Evolutionary conservation across 1,140 invertebrate genomes (phyloP).

Genomic region (Helicorthomorpha holstii): DNA sequence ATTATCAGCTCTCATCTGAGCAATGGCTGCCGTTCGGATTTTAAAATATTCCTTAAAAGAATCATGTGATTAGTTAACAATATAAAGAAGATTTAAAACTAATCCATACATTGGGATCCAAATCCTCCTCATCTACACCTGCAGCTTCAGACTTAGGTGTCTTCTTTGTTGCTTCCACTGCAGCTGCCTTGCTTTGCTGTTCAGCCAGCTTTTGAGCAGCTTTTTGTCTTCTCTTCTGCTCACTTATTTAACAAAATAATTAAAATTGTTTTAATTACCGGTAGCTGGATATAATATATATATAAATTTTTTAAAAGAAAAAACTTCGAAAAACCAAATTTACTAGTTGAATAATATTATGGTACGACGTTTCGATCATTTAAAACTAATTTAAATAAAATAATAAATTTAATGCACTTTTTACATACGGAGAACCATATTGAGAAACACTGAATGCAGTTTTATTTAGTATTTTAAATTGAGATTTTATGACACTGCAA

Average conservation of each 20-base stretch:
- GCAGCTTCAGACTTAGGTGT: conserved; percentile 10
- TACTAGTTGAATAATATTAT: no score
- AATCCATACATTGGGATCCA: conserved; percentile 61
- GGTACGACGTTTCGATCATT: no score
- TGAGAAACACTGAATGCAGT: no score
- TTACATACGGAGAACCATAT: no score
- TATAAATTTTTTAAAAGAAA: no score
- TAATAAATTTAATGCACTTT: no score
- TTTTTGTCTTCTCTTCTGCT: conserved; percentile 86
- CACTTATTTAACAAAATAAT: conserved; percentile 24
- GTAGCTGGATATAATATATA: no score
- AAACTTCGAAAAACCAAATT: no score
- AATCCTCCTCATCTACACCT: conserved; percentile 52
- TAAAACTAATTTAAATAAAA: no score
- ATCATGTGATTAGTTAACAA: conserved; percentile 1
- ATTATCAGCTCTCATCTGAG: conserved; percentile 54
- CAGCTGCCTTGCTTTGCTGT: conserved; percentile 22
- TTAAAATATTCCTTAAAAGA: conserved; percentile 64
- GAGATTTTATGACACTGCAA: no score
- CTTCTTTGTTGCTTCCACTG: conserved; percentile 15
- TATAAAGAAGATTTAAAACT: conserved; percentile 1
- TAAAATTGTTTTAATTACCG: no score
- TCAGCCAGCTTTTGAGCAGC: conserved; percentile 50
- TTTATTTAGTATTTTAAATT: no score
- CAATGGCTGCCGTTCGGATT: conserved; percentile 53